Percentiles rank a stretch among this genome's conserved stretches.
Conservation (phyloP, 1,140 invertebrate genomes). For the Paraescarpia echinospica region DNA sequence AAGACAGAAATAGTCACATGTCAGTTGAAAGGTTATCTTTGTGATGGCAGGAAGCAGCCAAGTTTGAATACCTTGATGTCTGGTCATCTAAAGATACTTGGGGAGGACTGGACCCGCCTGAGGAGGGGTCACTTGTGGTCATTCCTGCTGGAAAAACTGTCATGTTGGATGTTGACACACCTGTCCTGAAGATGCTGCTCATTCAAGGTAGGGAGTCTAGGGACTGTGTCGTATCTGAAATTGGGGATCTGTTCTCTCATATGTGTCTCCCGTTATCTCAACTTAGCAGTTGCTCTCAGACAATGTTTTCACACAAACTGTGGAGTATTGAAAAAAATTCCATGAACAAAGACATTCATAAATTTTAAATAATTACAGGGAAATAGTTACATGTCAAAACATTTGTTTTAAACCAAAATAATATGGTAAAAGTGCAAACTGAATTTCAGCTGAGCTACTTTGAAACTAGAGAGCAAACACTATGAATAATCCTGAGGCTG, state of each 20-base stretch:
- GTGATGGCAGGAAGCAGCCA: background rate
- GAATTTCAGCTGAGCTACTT: background rate
- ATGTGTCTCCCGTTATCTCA: background rate
- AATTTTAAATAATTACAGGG: background rate
- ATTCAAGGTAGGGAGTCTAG: conserved; percentile 38
- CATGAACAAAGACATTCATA: background rate
- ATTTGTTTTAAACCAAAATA: background rate
- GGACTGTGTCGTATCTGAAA: background rate
- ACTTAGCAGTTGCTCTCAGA: background rate
- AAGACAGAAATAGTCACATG: too few species aligned
- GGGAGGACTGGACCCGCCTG: conserved; percentile 38
- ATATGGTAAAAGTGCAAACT: background rate
- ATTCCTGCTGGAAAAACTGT: conserved; percentile 45
- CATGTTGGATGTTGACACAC: conserved; percentile 47
- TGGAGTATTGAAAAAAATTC: background rate
- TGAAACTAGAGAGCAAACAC: background rate
- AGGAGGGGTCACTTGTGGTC: conserved; percentile 49
- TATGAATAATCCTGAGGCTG: too few species aligned
- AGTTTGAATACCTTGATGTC: conserved; percentile 42
- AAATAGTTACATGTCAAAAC: background rate
- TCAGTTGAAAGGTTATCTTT: background rate
- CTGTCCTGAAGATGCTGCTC: conserved; percentile 42
- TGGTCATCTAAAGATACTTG: conserved; percentile 47
- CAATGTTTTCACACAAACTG: background rate
- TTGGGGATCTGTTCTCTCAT: background rate